Conservation (phyloP, 2,888 invertebrate genomes). For the Hypolimnas misippus region DNA sequence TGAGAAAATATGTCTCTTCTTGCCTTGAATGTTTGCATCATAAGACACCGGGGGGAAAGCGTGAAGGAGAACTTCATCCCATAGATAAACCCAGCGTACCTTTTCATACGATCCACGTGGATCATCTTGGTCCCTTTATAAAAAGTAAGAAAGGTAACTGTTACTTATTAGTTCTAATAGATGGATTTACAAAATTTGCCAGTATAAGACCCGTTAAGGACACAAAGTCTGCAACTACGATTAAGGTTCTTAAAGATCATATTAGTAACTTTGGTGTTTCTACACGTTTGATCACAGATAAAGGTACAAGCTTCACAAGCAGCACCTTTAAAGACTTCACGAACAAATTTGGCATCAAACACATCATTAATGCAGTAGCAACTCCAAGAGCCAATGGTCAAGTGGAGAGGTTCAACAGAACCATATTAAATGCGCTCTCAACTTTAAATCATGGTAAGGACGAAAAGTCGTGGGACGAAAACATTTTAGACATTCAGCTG, state of each 20-base stretch:
- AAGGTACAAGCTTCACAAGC: too few species aligned
- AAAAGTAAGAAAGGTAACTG: background rate
- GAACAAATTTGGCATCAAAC: too few species aligned
- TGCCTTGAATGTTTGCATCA: slow-evolving; percentile 42
- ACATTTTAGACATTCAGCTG: too few species aligned
- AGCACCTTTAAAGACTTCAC: too few species aligned
- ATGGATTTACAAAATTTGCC: slow-evolving; percentile 42
- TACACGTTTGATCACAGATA: slow-evolving; percentile 36
- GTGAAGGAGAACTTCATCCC: too few species aligned
- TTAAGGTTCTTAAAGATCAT: slow-evolving; percentile 23
- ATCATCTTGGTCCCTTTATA: slow-evolving; percentile 44
- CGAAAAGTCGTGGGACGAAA: too few species aligned
- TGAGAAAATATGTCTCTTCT: slow-evolving; percentile 40
- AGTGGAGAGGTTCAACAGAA: too few species aligned
- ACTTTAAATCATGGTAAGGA: too few species aligned
- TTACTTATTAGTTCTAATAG: slow-evolving; percentile 40
- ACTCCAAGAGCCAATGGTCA: too few species aligned
- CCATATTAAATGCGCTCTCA: too few species aligned
- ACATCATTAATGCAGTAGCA: too few species aligned
- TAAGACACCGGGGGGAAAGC: slow-evolving; percentile 38
- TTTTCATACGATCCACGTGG: slow-evolving; percentile 47
- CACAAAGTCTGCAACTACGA: slow-evolving; percentile 34
- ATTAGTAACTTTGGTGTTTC: slow-evolving; percentile 40
- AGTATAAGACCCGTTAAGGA: slow-evolving; percentile 37
- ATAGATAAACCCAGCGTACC: slow-evolving; percentile 35